A percentile compares a stretch with the other conserved stretches of the same genome.
Evolutionary conservation across 2,797 vertebrate genomes (phyloP).

Genomic region (Pangasius mekongensis): DNA sequence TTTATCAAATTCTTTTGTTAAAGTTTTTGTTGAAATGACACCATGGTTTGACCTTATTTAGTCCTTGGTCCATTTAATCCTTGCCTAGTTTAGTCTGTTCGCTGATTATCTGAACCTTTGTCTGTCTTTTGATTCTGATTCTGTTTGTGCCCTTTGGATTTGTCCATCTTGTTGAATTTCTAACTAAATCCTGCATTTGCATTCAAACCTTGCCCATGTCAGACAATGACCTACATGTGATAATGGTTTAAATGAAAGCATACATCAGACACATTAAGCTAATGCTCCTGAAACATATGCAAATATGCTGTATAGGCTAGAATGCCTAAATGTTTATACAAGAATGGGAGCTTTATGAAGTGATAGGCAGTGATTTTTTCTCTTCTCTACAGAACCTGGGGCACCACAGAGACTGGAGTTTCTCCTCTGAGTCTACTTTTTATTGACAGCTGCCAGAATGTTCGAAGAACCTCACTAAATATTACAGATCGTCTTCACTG

Average conservation of each 20-base stretch:
- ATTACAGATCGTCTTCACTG: constrained; percentile 3
- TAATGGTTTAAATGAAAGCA: neutral
- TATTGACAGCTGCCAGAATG: neutral
- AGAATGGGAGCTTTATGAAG: neutral
- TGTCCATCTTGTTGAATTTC: neutral
- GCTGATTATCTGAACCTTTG: neutral
- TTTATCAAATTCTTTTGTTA: neutral
- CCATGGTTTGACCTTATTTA: neutral
- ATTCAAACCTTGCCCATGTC: neutral
- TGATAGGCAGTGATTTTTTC: neutral
- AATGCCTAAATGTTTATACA: neutral
- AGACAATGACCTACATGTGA: neutral
- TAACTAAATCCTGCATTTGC: neutral
- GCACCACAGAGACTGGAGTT: neutral
- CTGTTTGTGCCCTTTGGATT: neutral
- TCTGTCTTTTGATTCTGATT: neutral
- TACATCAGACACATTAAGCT: neutral
- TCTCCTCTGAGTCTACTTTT: neutral
- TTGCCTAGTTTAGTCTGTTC: neutral
- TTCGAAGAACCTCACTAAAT: neutral
- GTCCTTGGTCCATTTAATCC: neutral
- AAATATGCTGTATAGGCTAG: neutral
- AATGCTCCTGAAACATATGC: neutral
- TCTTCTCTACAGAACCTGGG: neutral
- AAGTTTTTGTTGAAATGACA: neutral